Evolutionary conservation across 2,797 vertebrate genomes (phyloP), one percentile per base, ranked within the genome.

Genomic region (Channa striata): DNA sequence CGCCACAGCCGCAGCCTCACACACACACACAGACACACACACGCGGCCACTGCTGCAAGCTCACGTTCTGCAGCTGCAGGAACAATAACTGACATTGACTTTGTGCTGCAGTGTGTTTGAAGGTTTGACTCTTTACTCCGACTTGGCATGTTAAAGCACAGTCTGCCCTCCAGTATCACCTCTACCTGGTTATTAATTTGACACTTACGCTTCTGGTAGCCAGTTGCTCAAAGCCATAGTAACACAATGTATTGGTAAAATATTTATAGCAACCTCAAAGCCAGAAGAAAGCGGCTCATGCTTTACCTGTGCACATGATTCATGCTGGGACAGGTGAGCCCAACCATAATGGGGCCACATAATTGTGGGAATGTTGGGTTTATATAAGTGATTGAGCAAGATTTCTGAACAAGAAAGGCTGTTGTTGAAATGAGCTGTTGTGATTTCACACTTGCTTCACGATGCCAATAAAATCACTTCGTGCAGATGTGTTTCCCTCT

Each of bases 261-360:
- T 83, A 81, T 89, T 87, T 82, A 89, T 70, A 77, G 73, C 68
- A 82, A 81, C 73, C 66, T 60, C 36, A 53, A 54, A 84, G 68
- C 46, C 20, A 65, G 70, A 57, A 77, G 30, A 68, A 78, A 62
- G 72, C 58, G 20, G 47, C 30, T 16, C 62, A 54, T 49, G 54
- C 13, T 58, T 69, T 33, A 37, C 33, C 25, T 19, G 25, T 6
- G 11, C 23, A 11, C 6, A 39, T 23, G 21, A 1, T 66, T 79
- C 80, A 47, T 78, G 87, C 81, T 58, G 68, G 62, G 72, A 80
- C 85, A 81, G 85, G 85, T 85, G 63, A 80, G 77, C 46, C 23
- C 57, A 44, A 54, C 59, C 63, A 54, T 65, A 39, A 2, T 5
- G 48, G 58, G 20, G 75, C 62, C 64, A 43, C 46, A n/a, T 21